A percentile compares a stretch with the other conserved stretches of the same genome.
phyloP scores from a whole-genome alignment of 64 coral and sea anemone species.

The Pocillopora verrucosa region DNA sequence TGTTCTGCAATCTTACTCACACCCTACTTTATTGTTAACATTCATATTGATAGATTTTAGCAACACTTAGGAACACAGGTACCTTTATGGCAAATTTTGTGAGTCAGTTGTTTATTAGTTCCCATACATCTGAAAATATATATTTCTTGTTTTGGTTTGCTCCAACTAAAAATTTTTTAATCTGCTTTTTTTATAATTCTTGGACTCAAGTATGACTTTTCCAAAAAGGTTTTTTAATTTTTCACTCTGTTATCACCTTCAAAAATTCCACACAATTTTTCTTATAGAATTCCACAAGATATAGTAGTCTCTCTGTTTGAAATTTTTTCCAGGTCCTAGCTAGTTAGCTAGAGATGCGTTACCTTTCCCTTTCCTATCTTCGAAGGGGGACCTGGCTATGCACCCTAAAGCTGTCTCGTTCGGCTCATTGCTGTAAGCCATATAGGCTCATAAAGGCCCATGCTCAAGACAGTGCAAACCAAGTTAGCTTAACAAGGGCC shows the following conservation, averaged over 20 bases:
- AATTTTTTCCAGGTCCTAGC: slow-evolving; percentile 27
- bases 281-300: neutral
- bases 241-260: neutral
- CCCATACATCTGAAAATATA: too few relatives aligned
- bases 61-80: too few relatives aligned
- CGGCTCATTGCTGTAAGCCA: slow-evolving; percentile 12
- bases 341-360: slow-evolving; percentile 42
- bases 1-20: too few relatives aligned
- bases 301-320: neutral
- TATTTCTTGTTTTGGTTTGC: too few relatives aligned
- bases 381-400: slow-evolving; percentile 31
- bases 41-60: too few relatives aligned
- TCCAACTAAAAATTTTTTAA: too few relatives aligned
- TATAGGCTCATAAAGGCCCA: neutral
- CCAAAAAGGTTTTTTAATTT: neutral
- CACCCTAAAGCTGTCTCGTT: slow-evolving; percentile 12
- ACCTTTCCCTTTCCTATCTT: neutral
- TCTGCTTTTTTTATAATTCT: too few relatives aligned
- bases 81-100: too few relatives aligned
- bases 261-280: neutral
- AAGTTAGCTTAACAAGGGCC: slow-evolving; percentile 27
- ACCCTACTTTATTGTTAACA: too few relatives aligned
- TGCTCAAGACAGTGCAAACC: slow-evolving; percentile 14
- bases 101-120: too few relatives aligned
- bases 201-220: neutral